Evolutionary conservation across 2,888 invertebrate genomes (phyloP).

Genomic region (Caenorhabditis becei): DNA sequence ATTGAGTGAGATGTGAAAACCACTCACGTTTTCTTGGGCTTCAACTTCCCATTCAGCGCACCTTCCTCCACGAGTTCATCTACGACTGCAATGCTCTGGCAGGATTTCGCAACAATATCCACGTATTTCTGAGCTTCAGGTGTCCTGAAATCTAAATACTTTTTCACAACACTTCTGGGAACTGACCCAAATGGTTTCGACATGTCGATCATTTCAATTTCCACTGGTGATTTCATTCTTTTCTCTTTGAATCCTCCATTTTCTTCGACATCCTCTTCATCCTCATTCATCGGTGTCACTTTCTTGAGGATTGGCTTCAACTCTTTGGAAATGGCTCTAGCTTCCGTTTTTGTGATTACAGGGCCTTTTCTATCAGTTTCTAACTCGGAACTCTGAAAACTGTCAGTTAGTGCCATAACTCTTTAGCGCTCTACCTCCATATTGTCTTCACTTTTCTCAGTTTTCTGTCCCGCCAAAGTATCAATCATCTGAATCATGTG

Average conservation of each 20-base stretch:
- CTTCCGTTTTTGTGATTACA: no score
- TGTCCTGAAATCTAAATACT: not conserved
- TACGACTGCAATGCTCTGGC: not conserved
- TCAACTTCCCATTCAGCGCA: no score
- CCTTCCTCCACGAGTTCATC: not conserved
- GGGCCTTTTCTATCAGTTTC: not conserved
- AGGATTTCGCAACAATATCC: conserved; percentile 10
- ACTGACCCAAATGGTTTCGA: no score
- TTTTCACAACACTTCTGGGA: not conserved
- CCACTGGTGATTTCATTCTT: not conserved
- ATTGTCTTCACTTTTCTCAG: not conserved
- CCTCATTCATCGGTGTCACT: not conserved
- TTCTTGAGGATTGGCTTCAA: not conserved
- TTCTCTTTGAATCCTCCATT: no score
- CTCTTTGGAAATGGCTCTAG: no score
- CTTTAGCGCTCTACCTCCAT: no score
- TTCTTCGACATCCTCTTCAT: not conserved
- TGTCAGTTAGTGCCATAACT: no score
- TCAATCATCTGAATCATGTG: not conserved
- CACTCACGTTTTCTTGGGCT: no score
- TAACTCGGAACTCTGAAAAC: no score
- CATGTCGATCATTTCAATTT: not conserved
- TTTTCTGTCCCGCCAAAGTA: not conserved
- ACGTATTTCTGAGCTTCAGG: conserved; percentile 1
- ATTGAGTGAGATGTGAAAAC: no score